phyloP scores from a whole-genome alignment of 2,797 vertebrate species.

The Pipistrellus nathusii region DNA sequence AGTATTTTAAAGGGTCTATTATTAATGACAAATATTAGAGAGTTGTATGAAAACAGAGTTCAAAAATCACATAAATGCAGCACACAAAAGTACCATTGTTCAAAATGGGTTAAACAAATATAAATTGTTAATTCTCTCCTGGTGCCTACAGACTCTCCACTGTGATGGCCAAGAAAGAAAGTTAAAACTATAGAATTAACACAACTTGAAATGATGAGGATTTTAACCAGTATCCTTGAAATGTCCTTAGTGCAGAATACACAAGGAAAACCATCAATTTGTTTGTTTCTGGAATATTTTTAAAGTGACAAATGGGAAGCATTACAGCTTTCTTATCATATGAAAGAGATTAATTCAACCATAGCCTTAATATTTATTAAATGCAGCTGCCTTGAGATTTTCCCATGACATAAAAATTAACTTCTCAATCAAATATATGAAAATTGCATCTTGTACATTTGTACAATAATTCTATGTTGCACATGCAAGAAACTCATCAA shows the following conservation, averaged over 20 bases:
- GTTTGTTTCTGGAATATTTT: neutral
- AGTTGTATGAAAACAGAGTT: conserved; percentile 7
- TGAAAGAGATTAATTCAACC: neutral
- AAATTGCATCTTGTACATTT: neutral
- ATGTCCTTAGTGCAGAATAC: neutral
- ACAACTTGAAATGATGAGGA: conserved; percentile 25
- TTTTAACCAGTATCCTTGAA: neutral
- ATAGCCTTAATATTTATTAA: conserved; percentile 38
- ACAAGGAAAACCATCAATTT: conserved; percentile 10
- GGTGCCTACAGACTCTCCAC: neutral
- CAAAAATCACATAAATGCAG: neutral
- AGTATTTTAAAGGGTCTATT: conserved; percentile 29
- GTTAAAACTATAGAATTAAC: conserved; percentile 34
- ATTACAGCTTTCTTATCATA: conserved; percentile 18
- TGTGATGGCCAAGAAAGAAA: neutral
- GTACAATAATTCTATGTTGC: neutral
- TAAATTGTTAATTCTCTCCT: conserved; percentile 32
- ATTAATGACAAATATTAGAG: neutral
- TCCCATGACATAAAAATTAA: conserved; percentile 35
- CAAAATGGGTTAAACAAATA: conserved; percentile 38
- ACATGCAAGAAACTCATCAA: conserved; percentile 17
- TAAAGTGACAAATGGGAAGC: conserved; percentile 7
- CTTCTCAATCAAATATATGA: conserved; percentile 49
- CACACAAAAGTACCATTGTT: neutral
- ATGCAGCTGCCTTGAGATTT: conserved; percentile 9